These are phyloP conservation scores for Pithecia hirsuta DNA, from an alignment of 2,797 vertebrate species.

Conservation along the genomic window DNA sequence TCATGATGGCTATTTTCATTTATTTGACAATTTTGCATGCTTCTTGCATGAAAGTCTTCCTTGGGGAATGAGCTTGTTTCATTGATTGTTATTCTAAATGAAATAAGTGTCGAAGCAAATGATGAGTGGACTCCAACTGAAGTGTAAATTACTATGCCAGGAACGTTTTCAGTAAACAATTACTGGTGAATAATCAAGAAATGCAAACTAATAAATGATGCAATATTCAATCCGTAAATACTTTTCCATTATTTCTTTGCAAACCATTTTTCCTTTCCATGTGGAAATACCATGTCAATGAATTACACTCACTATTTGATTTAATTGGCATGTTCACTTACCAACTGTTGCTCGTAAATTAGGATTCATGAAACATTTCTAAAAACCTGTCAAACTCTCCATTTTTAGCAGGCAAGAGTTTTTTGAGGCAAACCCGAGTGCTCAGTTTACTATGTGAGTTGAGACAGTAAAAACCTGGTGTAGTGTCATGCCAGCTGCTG, in stretches of 20 bases:
- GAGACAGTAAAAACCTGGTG: slow-evolving; percentile 22
- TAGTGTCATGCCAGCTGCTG: slow-evolving; percentile 44
- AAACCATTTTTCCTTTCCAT: not conserved
- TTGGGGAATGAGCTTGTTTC: slow-evolving; percentile 71
- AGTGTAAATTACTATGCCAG: slow-evolving; percentile 51
- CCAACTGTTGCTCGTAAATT: slow-evolving; percentile 65
- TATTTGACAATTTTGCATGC: slow-evolving; percentile 80
- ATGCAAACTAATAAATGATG: not conserved
- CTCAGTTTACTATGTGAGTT: slow-evolving; percentile 53
- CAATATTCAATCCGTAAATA: not conserved
- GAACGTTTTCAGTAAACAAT: slow-evolving; percentile 69
- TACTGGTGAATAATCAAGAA: slow-evolving; percentile 38
- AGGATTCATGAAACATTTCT: slow-evolving; percentile 26
- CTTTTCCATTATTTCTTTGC: not conserved
- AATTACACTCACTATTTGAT: slow-evolving; percentile 36
- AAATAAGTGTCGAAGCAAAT: slow-evolving; percentile 76
- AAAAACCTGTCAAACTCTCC: slow-evolving; percentile 55
- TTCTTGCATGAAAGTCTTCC: slow-evolving; percentile 69
- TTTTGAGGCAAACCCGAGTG: slow-evolving; percentile 49
- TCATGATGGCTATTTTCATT: slow-evolving; percentile 79
- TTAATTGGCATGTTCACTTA: slow-evolving; percentile 43
- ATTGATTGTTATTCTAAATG: slow-evolving; percentile 76
- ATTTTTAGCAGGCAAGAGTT: slow-evolving; percentile 63
- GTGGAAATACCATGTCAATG: slow-evolving; percentile 10
- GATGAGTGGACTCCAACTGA: slow-evolving; percentile 63